Conservation (phyloP, 2,888 invertebrate species). For the Antitype chi region DNA sequence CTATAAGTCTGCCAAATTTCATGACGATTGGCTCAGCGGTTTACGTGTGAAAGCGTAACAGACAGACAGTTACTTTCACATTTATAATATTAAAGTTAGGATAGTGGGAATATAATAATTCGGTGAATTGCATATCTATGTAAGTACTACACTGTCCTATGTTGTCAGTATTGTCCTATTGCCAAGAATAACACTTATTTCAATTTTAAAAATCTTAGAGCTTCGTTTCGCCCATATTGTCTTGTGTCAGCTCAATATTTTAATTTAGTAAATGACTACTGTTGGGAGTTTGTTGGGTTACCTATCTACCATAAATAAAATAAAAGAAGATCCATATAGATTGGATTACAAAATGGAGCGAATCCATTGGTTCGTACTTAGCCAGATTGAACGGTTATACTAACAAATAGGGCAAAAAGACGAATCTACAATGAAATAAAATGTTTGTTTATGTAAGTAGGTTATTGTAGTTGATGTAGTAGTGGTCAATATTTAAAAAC, state of each 20-base stretch:
- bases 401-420: background rate
- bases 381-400: background rate
- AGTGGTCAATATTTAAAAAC: too few relatives aligned
- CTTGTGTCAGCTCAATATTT: background rate
- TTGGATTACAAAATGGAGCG: background rate
- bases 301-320: background rate
- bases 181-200: background rate
- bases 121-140: background rate
- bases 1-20: too few relatives aligned
- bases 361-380: background rate
- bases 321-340: background rate
- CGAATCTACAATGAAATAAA: too few relatives aligned
- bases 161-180: background rate
- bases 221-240: too few relatives aligned
- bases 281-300: background rate
- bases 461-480: too few relatives aligned
- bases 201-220: background rate
- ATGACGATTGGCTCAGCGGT: too few relatives aligned
- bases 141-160: too few relatives aligned
- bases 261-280: background rate
- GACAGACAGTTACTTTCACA: too few relatives aligned
- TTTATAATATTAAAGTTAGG: too few relatives aligned
- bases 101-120: background rate
- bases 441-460: too few relatives aligned
- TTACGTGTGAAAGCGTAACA: too few relatives aligned